phyloP scores from a whole-genome alignment of 2,797 vertebrate species.

The Aldrovandia affinis region DNA sequence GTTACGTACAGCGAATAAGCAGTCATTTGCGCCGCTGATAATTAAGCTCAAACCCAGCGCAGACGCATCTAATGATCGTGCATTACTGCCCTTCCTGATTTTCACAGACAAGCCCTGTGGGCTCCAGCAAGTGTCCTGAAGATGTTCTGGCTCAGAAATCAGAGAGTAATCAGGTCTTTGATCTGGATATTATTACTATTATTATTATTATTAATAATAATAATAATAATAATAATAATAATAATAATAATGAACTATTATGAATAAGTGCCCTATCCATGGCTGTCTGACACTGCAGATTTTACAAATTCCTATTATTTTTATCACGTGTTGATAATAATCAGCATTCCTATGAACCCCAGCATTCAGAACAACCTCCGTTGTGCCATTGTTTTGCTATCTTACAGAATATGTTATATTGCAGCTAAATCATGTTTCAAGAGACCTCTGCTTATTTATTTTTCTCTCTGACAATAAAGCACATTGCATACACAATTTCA shows the following conservation, averaged over 20 bases:
- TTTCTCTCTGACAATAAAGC: neutral
- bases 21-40: conserved; percentile 51
- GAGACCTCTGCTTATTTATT: neutral
- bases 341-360: neutral
- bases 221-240: too few relatives aligned
- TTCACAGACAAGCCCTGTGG: neutral
- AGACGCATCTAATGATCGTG: conserved; percentile 51
- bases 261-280: neutral
- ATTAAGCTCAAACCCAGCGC: conserved; percentile 57
- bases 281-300: neutral
- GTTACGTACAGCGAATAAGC: conserved; percentile 61
- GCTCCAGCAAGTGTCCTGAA: neutral
- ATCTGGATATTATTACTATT: neutral
- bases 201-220: too few relatives aligned
- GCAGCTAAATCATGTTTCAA: too few relatives aligned
- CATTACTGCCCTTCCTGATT: neutral
- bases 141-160: neutral
- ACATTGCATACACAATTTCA: neutral
- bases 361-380: too few relatives aligned
- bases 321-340: neutral
- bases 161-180: neutral
- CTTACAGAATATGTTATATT: too few relatives aligned
- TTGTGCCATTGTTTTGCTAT: too few relatives aligned
- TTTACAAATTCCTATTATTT: neutral
- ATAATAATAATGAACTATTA: neutral